Evolutionary conservation across 2,797 vertebrate genomes (phyloP).

Genomic region (Apogon talboti): DNA sequence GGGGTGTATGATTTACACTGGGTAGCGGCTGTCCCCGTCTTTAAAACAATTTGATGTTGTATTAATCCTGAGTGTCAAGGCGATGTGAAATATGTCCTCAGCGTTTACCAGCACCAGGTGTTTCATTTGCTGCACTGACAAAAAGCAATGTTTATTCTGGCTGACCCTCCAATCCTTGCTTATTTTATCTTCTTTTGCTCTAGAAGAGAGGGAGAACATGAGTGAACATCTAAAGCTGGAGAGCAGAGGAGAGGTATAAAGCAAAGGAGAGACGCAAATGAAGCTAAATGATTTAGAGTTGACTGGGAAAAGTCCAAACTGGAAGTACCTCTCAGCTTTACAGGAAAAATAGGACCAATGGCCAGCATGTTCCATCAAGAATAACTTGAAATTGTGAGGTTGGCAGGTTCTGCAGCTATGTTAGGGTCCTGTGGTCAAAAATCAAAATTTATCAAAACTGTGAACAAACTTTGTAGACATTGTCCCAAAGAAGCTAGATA

Average conservation of each 20-base stretch:
- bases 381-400: too few species aligned
- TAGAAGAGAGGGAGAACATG: conserved; percentile 38
- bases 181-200: conserved; percentile 67
- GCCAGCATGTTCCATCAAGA: too few species aligned
- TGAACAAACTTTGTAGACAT: too few species aligned
- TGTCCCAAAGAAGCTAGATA: too few species aligned
- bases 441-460: too few species aligned
- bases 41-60: conserved; percentile 80
- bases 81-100: conserved; percentile 75
- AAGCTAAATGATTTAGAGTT: conserved; percentile 50
- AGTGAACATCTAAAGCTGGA: conserved; percentile 23
- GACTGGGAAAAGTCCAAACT: conserved; percentile 31
- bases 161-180: conserved; percentile 67
- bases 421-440: too few species aligned
- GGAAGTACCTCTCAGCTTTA: conserved; percentile 33
- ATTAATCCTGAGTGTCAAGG: conserved; percentile 78
- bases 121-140: conserved; percentile 82
- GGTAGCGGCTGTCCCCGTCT: conserved; percentile 71
- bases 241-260: conserved; percentile 6
- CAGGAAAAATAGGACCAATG: background rate
- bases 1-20: conserved; percentile 74
- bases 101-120: conserved; percentile 82
- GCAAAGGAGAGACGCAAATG: conserved; percentile 42
- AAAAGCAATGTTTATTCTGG: conserved; percentile 81
- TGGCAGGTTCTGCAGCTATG: too few species aligned